Conservation (phyloP, 2,113 vertebrate genomes). For the Melanotaenia duboulayi region DNA sequence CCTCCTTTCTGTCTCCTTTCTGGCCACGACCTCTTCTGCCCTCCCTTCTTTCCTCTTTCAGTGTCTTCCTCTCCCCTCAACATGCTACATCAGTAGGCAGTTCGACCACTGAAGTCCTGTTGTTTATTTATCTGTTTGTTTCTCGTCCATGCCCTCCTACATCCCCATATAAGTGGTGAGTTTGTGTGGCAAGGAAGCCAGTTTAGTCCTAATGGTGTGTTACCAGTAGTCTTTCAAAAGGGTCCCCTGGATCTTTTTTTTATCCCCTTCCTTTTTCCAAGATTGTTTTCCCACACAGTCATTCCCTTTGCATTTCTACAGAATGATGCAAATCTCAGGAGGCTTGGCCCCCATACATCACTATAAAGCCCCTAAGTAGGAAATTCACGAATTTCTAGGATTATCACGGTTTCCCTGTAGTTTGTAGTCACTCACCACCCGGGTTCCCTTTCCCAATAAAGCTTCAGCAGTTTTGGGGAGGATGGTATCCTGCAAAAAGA, state of each 20-base stretch:
- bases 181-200: constrained; percentile 22
- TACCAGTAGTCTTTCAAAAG: constrained; percentile 30
- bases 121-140: neutral
- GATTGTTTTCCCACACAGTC: constrained; percentile 70
- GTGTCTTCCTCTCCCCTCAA: constrained; percentile 1
- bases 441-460: constrained; percentile 46
- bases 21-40: constrained; percentile 20
- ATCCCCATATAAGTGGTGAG: constrained; percentile 10
- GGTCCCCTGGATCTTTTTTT: constrained; percentile 5
- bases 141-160: neutral
- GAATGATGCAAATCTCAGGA: constrained; percentile 50
- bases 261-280: constrained; percentile 44
- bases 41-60: neutral
- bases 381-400: constrained; percentile 49
- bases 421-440: constrained; percentile 23
- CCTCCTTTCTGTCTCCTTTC: constrained; percentile 3
- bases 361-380: constrained; percentile 30
- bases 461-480: constrained; percentile 42
- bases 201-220: constrained; percentile 22
- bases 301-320: constrained; percentile 27
- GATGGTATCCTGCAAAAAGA: constrained; percentile 52
- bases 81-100: constrained; percentile 36
- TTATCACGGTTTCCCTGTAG: constrained; percentile 36
- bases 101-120: constrained; percentile 25
- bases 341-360: constrained; percentile 20